Conservation (phyloP, 2,797 vertebrate genomes). For the Sebastes flavidus region DNA sequence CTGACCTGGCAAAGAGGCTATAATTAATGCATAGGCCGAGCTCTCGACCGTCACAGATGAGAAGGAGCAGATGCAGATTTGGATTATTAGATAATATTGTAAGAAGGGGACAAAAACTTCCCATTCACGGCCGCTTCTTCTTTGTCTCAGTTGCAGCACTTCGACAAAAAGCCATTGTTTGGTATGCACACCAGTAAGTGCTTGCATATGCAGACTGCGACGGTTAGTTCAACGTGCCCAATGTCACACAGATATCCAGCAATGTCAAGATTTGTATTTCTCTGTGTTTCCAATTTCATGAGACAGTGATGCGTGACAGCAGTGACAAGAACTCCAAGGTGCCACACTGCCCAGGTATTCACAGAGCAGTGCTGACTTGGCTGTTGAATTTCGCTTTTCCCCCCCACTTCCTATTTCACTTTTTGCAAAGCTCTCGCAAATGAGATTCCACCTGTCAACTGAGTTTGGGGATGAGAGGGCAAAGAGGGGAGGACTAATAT, state of each 20-base stretch:
- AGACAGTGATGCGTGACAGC: conserved; percentile 81
- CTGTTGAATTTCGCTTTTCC: conserved; percentile 36
- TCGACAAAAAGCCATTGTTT: conserved; percentile 56
- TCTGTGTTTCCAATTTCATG: conserved; percentile 81
- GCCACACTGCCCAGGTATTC: conserved; percentile 63
- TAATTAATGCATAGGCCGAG: conserved; percentile 71
- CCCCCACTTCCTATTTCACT: conserved; percentile 37
- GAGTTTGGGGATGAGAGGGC: conserved; percentile 33
- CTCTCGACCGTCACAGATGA: conserved; percentile 31
- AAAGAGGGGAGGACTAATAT: background rate
- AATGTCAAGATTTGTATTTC: conserved; percentile 82
- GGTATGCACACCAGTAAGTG: conserved; percentile 50
- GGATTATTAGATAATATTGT: conserved; percentile 60
- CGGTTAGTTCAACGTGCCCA: conserved; percentile 65
- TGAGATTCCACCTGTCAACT: conserved; percentile 63
- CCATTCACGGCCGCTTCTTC: conserved; percentile 6
- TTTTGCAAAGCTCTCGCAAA: conserved; percentile 49
- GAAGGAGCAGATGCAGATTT: conserved; percentile 55
- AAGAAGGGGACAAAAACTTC: conserved; percentile 38
- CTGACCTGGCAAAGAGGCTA: conserved; percentile 65
- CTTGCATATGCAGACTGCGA: conserved; percentile 60
- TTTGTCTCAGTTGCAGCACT: conserved; percentile 26
- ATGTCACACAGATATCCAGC: conserved; percentile 79
- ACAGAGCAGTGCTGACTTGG: conserved; percentile 66
- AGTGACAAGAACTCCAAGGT: conserved; percentile 74